Conservation (phyloP, 1,140 invertebrate genomes). For the Sinonovacula constricta region DNA sequence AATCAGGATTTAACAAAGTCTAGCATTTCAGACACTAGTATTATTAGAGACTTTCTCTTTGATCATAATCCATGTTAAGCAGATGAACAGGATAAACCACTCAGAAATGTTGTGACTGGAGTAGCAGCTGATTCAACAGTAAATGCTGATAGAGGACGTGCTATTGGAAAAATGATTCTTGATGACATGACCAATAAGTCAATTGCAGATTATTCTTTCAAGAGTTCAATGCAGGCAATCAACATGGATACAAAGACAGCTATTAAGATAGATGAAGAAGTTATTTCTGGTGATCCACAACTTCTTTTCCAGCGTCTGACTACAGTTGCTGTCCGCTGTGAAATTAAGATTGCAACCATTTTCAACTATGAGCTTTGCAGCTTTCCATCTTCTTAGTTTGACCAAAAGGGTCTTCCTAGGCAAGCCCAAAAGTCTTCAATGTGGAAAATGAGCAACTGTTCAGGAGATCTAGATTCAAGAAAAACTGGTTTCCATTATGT, state of each 20-base stretch:
- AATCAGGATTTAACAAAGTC: too few relatives aligned
- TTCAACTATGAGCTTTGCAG: constrained; percentile 52
- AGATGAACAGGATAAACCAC: too few relatives aligned
- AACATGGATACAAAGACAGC: constrained; percentile 17
- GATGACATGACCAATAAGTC: constrained; percentile 29
- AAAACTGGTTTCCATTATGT: constrained; percentile 19
- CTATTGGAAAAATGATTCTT: constrained; percentile 43
- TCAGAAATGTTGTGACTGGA: too few relatives aligned
- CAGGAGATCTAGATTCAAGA: too few relatives aligned
- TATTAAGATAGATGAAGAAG: constrained; percentile 29
- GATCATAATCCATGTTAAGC: too few relatives aligned
- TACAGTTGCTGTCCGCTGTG: background rate
- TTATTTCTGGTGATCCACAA: constrained; percentile 45
- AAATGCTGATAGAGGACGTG: constrained; percentile 45
- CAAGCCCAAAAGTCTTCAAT: too few relatives aligned
- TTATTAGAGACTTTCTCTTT: too few relatives aligned
- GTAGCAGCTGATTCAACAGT: too few relatives aligned
- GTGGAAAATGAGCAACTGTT: background rate
- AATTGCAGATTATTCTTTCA: constrained; percentile 45
- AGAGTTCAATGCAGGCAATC: constrained; percentile 42
- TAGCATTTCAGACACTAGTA: too few relatives aligned
- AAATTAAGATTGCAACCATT: constrained; percentile 8
- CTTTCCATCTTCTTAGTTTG: constrained; percentile 46
- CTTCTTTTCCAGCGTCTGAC: constrained; percentile 56
- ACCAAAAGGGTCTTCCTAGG: too few relatives aligned